Evolutionary conservation across 1,140 invertebrate genomes (phyloP).

Genomic region (Drosophila nebulosa): DNA sequence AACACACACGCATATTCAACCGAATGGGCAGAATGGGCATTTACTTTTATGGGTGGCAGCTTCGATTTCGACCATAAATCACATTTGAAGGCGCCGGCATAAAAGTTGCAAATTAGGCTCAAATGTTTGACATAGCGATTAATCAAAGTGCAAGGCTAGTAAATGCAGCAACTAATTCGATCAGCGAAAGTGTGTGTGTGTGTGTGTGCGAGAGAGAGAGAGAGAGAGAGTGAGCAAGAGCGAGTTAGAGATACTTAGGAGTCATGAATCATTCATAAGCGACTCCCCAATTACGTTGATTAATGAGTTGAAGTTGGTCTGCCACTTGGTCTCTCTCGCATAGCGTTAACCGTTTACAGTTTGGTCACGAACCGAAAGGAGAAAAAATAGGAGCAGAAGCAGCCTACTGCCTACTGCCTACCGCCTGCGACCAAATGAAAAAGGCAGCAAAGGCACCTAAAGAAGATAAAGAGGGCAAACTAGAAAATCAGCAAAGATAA

Average conservation of each 20-base stretch:
- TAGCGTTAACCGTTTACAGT: constrained; percentile 35
- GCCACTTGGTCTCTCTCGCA: background rate
- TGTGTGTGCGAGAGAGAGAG: background rate
- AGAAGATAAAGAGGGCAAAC: constrained; percentile 14
- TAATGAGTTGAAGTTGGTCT: constrained; percentile 36
- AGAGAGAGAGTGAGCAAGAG: background rate
- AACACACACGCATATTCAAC: constrained; percentile 5
- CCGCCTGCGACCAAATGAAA: too few species aligned
- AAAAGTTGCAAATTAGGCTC: constrained; percentile 60
- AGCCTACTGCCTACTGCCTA: constrained; percentile 2
- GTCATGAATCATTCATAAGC: constrained; percentile 53
- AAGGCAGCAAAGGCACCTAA: background rate
- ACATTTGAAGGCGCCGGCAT: constrained; percentile 54
- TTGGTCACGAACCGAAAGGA: constrained; percentile 37
- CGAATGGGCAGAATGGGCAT: background rate
- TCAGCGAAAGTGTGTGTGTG: constrained; percentile 1
- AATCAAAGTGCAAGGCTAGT: constrained; percentile 54
- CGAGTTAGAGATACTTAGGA: background rate
- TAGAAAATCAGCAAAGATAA: constrained; percentile 46
- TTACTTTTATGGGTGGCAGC: constrained; percentile 27
- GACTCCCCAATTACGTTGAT: constrained; percentile 50
- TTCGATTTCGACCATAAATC: constrained; percentile 45
- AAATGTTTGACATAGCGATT: constrained; percentile 57
- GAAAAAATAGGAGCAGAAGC: background rate
- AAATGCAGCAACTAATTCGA: constrained; percentile 59